A percentile compares a stretch with the other conserved stretches of the same genome.
Conservation (phyloP, 2,797 vertebrate species). For the Trachurus trachurus region DNA sequence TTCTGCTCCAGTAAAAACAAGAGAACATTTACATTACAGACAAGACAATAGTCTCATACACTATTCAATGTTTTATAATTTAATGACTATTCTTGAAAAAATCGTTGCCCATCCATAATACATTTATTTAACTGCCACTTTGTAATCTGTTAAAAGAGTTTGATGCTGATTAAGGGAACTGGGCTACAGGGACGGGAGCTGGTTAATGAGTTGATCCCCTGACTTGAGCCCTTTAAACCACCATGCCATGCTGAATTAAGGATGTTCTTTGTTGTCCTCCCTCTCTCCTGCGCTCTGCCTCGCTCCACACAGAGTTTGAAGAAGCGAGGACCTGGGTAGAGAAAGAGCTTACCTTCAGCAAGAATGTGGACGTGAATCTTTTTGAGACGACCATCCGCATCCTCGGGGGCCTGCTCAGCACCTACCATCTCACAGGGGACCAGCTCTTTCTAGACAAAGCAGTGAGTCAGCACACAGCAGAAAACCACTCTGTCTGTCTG, state of each 20-base stretch:
- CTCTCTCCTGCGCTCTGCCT: background rate
- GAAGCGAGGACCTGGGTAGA: slow-evolving; percentile 93
- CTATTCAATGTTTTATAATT: too few relatives aligned
- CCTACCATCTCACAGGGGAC: slow-evolving; percentile 93
- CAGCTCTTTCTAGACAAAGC: slow-evolving; percentile 94
- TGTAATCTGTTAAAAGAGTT: too few relatives aligned
- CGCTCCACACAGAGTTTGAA: slow-evolving; percentile 89
- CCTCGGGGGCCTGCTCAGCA: slow-evolving; percentile 93
- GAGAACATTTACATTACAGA: too few relatives aligned
- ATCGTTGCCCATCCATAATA: too few relatives aligned
- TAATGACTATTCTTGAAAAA: too few relatives aligned
- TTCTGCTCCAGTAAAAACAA: too few relatives aligned
- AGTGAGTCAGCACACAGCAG: slow-evolving; percentile 81
- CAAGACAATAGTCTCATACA: too few relatives aligned
- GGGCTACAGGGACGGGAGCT: too few relatives aligned
- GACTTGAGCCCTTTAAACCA: background rate
- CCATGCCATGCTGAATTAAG: background rate
- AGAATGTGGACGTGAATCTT: slow-evolving; percentile 96
- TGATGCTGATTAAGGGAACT: too few relatives aligned
- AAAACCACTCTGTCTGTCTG: too few relatives aligned
- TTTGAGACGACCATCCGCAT: slow-evolving; percentile 98
- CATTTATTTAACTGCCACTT: too few relatives aligned
- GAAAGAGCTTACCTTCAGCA: slow-evolving; percentile 88
- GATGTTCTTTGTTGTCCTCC: background rate
- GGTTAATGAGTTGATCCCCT: too few relatives aligned